Conservation (phyloP, 2,113 vertebrate genomes). For the Pao palembangensis region DNA sequence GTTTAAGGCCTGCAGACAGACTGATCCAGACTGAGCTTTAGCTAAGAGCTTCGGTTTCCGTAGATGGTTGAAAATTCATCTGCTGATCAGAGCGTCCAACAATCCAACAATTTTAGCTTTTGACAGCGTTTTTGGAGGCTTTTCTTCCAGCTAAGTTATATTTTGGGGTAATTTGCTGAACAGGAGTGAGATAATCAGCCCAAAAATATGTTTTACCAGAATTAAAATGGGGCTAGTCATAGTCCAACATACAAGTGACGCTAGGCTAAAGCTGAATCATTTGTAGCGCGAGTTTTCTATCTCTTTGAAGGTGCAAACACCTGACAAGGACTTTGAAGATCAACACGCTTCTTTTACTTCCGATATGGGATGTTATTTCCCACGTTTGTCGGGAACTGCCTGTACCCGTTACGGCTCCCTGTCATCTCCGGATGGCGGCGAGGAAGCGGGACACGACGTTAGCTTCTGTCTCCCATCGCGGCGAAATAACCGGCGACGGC, state of each 20-base stretch:
- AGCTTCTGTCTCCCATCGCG: constrained; percentile 40
- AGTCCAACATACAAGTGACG: no score
- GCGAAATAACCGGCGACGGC: constrained; percentile 46
- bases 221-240: no score
- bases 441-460: constrained; percentile 39
- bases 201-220: no score
- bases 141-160: no score
- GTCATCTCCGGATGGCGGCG: constrained; percentile 39
- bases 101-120: no score
- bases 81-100: no score
- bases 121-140: no score
- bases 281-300: background rate
- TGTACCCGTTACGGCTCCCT: constrained; percentile 39
- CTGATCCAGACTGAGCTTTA: constrained; percentile 7
- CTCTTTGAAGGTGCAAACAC: constrained; percentile 10
- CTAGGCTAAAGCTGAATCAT: background rate
- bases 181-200: no score
- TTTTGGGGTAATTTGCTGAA: no score
- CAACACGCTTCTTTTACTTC: constrained; percentile 27
- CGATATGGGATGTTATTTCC: constrained; percentile 21
- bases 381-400: constrained; percentile 20
- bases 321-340: constrained; percentile 10
- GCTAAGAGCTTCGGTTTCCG: constrained; percentile 4
- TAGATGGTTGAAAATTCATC: background rate
- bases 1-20: constrained; percentile 25